A percentile compares a stretch with the other conserved stretches of the same genome.
phyloP scores from a whole-genome alignment of 2,797 vertebrate species.

The Spinibarbus caldwelli region DNA sequence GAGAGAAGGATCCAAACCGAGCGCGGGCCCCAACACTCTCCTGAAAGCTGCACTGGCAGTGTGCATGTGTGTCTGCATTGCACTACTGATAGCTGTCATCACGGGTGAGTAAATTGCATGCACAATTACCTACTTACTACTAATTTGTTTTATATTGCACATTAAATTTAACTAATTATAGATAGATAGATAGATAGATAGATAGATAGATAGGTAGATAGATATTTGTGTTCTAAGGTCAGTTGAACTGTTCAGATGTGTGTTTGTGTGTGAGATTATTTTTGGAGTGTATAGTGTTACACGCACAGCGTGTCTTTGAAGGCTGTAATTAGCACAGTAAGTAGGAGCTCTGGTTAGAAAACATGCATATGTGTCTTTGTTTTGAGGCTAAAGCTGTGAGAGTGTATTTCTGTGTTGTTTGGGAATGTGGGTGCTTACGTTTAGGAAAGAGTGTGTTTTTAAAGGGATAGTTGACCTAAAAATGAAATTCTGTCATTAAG shows the following conservation, averaged over 20 bases:
- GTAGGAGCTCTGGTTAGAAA: constrained; percentile 27
- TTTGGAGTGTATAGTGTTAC: constrained; percentile 59
- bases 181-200: too few species aligned
- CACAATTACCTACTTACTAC: not conserved
- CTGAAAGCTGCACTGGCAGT: constrained; percentile 82
- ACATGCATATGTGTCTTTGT: constrained; percentile 17
- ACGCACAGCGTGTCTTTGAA: constrained; percentile 21
- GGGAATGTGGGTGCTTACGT: constrained; percentile 2
- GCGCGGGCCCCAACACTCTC: constrained; percentile 68
- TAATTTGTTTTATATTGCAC: not conserved
- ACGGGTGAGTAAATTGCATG: constrained; percentile 74
- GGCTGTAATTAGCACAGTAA: constrained; percentile 53
- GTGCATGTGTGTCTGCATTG: constrained; percentile 76
- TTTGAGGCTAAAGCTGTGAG: not conserved
- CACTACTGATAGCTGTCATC: constrained; percentile 75
- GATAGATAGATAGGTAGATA: constrained; percentile 3
- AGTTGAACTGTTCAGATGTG: constrained; percentile 15
- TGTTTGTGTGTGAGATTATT: constrained; percentile 61
- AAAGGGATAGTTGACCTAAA: not conserved
- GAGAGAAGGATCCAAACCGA: constrained; percentile 70
- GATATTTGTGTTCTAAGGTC: not conserved
- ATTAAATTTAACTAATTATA: too few species aligned
- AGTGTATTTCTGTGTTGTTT: not conserved
- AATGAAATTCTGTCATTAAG: not conserved
- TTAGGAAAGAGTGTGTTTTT: not conserved